Conservation (phyloP, 1,140 invertebrate genomes). For the Amphibalanus amphitrite region DNA sequence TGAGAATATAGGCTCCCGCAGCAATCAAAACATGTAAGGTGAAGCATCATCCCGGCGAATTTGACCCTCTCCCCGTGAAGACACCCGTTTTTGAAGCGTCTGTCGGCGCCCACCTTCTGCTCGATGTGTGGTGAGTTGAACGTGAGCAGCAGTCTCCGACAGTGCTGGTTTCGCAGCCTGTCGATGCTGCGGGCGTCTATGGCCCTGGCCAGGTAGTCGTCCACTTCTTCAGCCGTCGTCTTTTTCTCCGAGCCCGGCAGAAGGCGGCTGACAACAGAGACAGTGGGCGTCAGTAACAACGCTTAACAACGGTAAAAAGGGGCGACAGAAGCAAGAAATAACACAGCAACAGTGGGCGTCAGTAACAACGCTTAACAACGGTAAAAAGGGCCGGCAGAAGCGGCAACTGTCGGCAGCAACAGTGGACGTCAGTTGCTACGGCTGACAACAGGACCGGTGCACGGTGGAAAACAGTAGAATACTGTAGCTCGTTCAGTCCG, state of each 20-base stretch:
- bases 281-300: background rate
- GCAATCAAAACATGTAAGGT: background rate
- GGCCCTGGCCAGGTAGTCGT: constrained; percentile 80
- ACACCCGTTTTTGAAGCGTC: no score
- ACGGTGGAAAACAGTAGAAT: no score
- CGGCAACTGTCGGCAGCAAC: no score
- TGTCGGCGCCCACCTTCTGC: constrained; percentile 41
- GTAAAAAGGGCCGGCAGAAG: no score
- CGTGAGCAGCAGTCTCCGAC: constrained; percentile 55
- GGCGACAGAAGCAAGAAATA: no score
- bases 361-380: no score
- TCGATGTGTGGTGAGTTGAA: constrained; percentile 61
- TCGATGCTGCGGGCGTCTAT: constrained; percentile 90
- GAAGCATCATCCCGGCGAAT: background rate
- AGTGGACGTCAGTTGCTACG: no score
- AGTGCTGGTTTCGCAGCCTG: constrained; percentile 63
- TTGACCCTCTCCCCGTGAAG: background rate
- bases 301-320: no score
- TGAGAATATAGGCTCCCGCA: no score
- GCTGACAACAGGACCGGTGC: no score
- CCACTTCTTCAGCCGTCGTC: constrained; percentile 74
- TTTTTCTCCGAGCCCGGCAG: constrained; percentile 19
- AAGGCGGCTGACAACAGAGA: background rate
- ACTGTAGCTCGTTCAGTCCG: no score
- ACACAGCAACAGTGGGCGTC: no score